Evolutionary conservation across 2,113 vertebrate genomes (phyloP), one percentile per base, ranked within the genome.

Genomic region (Psammodynastes pulverulentus): DNA sequence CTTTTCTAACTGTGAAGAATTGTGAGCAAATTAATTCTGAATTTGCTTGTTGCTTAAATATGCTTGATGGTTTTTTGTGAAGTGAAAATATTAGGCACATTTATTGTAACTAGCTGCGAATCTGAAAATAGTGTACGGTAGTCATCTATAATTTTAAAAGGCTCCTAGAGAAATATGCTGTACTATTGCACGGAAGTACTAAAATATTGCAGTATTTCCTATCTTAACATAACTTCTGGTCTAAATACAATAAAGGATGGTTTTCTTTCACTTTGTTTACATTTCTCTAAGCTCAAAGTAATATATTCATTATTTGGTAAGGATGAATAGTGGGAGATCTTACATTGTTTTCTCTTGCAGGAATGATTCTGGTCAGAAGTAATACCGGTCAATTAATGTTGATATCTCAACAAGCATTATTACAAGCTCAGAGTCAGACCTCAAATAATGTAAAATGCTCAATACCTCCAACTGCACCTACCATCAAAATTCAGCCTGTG

Each of bases 341-440:
- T 26, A 51, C n/a, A 43, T 7, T 89, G 4, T 93, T 95, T 94
- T 95, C 92, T 84, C 49, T 72, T 95, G 87, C 96, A 99, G 98
- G 99, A 95, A 98, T 98, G 96, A 98, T 99, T 97, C 97, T 99
- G 95, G 98, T 99, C 95, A 98, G 98, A 96, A 99, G 98, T 95
- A 98, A 98, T 93, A 98, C 94, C 95, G 99, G 99, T 85, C 99
- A 99, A 90, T 97, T 99, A 93, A 99, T 99, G 98, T 96, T 99
- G 90, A 97, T 99, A 2, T 98, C 99, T 93, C 99, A 99, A 95
- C 99, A 99, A 97, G 98, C 98, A 91, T 94, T 99, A 96, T 96
- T 98, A 86, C 97, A 96, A 96, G 94, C 97, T 0, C 97, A 96
- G 95, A 95, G 95, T 29, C 98, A 98, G 86, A 93, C 96, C 10